phyloP scores from a whole-genome alignment of 2,113 vertebrate species.

The Urocynchramus pylzowi region DNA sequence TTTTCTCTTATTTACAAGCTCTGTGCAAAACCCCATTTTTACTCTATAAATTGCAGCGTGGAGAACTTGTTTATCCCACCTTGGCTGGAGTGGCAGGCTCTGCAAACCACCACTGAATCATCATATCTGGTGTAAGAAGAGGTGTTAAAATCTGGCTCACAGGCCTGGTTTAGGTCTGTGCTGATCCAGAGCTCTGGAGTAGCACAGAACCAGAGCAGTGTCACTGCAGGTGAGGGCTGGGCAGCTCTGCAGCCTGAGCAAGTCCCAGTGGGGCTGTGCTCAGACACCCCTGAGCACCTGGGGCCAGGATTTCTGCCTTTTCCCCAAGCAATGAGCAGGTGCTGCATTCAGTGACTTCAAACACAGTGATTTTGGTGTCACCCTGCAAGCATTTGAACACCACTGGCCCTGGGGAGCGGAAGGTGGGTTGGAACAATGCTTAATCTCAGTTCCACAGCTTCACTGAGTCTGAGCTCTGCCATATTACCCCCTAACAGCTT shows the following conservation, averaged over 20 bases:
- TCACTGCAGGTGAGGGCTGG: neutral
- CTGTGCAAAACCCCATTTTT: neutral
- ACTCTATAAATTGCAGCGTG: neutral
- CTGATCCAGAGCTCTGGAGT: neutral
- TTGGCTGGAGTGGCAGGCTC: neutral
- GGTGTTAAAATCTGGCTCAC: neutral
- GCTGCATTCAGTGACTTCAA: neutral
- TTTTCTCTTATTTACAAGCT: neutral
- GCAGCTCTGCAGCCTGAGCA: neutral
- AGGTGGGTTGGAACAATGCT: neutral
- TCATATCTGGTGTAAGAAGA: neutral
- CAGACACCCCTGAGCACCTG: fast-evolving
- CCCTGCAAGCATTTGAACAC: neutral
- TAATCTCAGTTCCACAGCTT: neutral
- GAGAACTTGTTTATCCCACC: neutral
- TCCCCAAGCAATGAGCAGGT: neutral
- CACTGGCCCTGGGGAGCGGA: neutral
- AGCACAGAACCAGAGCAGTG: neutral
- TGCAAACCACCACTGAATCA: neutral
- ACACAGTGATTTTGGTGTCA: neutral
- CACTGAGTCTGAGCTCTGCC: neutral
- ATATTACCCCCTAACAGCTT: fast-evolving
- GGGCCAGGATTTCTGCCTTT: neutral
- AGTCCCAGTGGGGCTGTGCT: fast-evolving
- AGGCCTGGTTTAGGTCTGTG: neutral